Evolutionary conservation across 92 coral and sea anemone genomes (phyloP).

Genomic region (Porites rus): DNA sequence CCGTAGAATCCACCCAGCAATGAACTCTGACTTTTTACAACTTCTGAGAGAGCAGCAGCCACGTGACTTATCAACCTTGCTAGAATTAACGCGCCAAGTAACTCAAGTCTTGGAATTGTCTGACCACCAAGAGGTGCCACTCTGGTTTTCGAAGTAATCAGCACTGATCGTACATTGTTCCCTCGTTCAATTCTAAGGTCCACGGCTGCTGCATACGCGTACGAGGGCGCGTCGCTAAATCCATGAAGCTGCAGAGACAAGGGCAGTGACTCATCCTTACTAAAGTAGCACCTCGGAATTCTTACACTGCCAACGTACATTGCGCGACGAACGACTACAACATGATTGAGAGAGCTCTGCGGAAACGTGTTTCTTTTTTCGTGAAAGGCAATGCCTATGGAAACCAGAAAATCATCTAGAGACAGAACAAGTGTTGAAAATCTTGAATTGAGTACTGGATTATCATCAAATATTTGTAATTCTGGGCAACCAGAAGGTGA

Average conservation of each 20-base stretch:
- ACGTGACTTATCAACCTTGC: slow-evolving; percentile 38
- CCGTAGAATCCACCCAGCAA: slow-evolving; percentile 68
- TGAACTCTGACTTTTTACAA: slow-evolving; percentile 21
- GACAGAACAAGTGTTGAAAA: no score
- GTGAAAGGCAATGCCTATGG: no score
- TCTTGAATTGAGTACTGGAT: no score
- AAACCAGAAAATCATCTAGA: no score
- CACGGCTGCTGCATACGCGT: slow-evolving; percentile 53
- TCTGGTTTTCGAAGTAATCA: slow-evolving; percentile 59
- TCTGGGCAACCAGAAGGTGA: no score
- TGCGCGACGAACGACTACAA: no score
- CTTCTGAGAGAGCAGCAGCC: slow-evolving; percentile 39
- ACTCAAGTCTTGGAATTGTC: slow-evolving; percentile 63
- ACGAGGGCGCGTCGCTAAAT: slow-evolving; percentile 39
- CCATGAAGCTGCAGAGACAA: slow-evolving; percentile 24
- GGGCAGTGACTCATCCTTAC: neutral
- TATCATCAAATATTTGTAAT: no score
- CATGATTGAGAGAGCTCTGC: no score
- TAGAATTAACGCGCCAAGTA: slow-evolving; percentile 51
- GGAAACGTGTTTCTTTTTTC: no score
- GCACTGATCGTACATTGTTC: slow-evolving; percentile 15
- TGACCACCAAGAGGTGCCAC: slow-evolving; percentile 61
- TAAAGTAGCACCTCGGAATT: slow-evolving; percentile 31
- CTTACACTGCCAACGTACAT: slow-evolving; percentile 41
- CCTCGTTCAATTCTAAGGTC: slow-evolving; percentile 48